Base-by-base conservation (phyloP, 2,113 vertebrate genomes). In the Albula goreensis region DNA sequence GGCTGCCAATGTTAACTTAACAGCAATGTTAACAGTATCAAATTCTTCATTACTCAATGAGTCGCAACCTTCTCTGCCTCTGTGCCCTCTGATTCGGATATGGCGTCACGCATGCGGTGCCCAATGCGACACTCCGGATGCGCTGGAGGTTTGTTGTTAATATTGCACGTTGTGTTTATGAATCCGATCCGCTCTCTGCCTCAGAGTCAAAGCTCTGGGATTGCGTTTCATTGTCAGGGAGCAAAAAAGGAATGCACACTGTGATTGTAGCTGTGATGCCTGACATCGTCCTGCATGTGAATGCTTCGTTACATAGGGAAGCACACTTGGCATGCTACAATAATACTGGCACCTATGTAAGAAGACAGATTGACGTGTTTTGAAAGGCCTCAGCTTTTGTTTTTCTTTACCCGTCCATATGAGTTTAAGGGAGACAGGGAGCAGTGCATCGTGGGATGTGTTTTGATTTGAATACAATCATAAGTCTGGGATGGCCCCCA, bases 401-500 rank as follows among this genome's bases (percentile, higher is more conserved):
- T 94, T 92, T 94, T 93, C 94, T 96, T 95, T 94, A 93, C 92
- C 92, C 90, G 90, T 90, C 90, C 89, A 82, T 92, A 92, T 91
- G 92, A 92, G 89, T 89, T 92, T 90, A 91, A 91, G 88, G 85
- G 90, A 92, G 92, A 88, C 53, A 52, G 53, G 87, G 90, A 91
- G 92, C 86, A 90, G 89, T 94, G 94, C 94, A 96, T 94, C 94
- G 90, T 95, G 95, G 95, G 95, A 94, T 91, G 89, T 95, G 95
- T 96, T 96, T 96, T 93, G 93, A 96, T 95, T 96, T 96, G 94
- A 96, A 96, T 94, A 94, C 92, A 96, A 95, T 94, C 94, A 94
- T 92, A 95, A 92, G 90, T 95, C 93, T 91, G 83, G 91, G 85
- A 77, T 31, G 89, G 63, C 70, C 84, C 87, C 90, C 89, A 90